Evolutionary conservation across 2,888 invertebrate genomes (phyloP).

Genomic region (Neoascia interrupta): DNA sequence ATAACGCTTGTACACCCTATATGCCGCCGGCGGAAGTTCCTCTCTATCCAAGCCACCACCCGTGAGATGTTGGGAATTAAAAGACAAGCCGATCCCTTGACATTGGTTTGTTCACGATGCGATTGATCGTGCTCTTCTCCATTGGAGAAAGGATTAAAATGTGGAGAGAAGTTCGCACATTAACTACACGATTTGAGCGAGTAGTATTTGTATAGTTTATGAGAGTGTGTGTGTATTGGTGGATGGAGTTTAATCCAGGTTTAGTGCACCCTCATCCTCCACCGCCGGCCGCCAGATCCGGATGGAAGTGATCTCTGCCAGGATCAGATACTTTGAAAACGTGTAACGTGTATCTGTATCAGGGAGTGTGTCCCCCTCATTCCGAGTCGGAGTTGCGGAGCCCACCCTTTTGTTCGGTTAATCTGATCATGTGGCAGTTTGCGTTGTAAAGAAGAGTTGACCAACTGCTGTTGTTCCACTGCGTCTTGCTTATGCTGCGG

Average conservation of each 20-base stretch:
- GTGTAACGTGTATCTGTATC: slow-evolving; percentile 43
- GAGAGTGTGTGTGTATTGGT: slow-evolving; percentile 4
- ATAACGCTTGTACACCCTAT: background rate
- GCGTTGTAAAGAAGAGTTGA: slow-evolving; percentile 54
- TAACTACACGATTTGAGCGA: slow-evolving; percentile 57
- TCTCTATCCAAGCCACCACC: slow-evolving; percentile 55
- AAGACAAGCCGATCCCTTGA: slow-evolving; percentile 39
- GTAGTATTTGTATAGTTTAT: background rate
- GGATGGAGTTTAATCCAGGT: slow-evolving; percentile 60
- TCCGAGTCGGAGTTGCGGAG: background rate
- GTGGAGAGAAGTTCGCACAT: slow-evolving; percentile 67
- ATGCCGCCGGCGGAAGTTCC: slow-evolving; percentile 33
- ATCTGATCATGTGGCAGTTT: slow-evolving; percentile 63
- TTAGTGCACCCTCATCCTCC: slow-evolving; percentile 31
- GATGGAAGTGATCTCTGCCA: slow-evolving; percentile 60
- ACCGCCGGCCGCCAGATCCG: slow-evolving; percentile 21
- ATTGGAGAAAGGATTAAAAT: slow-evolving; percentile 54
- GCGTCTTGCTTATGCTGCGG: slow-evolving; percentile 60
- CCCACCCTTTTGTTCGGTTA: slow-evolving; percentile 63
- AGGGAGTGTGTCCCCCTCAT: slow-evolving; percentile 19
- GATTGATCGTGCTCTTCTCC: slow-evolving; percentile 54
- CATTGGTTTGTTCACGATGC: slow-evolving; percentile 7
- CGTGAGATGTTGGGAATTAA: slow-evolving; percentile 8
- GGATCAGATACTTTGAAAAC: slow-evolving; percentile 52
- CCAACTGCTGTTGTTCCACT: slow-evolving; percentile 60